Percentiles rank a stretch among this genome's conserved stretches.
phyloP scores from a whole-genome alignment of 1,140 invertebrate species.

The Atta texana region DNA sequence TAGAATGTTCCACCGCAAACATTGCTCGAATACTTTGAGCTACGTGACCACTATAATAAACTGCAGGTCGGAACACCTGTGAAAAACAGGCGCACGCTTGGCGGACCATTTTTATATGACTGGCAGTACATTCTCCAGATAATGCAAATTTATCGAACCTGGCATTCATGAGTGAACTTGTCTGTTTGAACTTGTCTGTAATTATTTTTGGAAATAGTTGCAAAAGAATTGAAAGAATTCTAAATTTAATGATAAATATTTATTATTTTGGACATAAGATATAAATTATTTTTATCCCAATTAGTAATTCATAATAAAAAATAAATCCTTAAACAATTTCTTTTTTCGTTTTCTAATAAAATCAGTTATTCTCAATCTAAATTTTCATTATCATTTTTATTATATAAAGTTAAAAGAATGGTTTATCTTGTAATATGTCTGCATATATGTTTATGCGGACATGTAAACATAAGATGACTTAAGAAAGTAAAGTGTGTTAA shows the following conservation, averaged over 20 bases:
- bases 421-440: not conserved
- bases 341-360: too few relatives aligned
- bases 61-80: constrained; percentile 39
- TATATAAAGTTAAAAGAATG: not conserved
- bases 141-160: constrained; percentile 25
- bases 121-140: not conserved
- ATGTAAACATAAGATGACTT: not conserved
- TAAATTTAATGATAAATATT: not conserved
- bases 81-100: constrained; percentile 34
- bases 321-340: not conserved
- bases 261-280: not conserved
- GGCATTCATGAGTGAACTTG: constrained; percentile 10
- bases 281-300: not conserved
- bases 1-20: constrained; percentile 25
- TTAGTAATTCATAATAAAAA: not conserved
- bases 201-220: not conserved
- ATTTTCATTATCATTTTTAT: too few relatives aligned
- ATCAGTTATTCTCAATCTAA: too few relatives aligned
- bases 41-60: constrained; percentile 60
- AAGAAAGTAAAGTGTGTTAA: not conserved
- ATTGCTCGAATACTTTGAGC: constrained; percentile 59
- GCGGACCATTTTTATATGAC: constrained; percentile 23
- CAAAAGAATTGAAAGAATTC: too few relatives aligned
- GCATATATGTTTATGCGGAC: not conserved
- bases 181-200: not conserved